Evolutionary conservation across 2,888 invertebrate genomes (phyloP).

Genomic region (Hypomecis atomaria): DNA sequence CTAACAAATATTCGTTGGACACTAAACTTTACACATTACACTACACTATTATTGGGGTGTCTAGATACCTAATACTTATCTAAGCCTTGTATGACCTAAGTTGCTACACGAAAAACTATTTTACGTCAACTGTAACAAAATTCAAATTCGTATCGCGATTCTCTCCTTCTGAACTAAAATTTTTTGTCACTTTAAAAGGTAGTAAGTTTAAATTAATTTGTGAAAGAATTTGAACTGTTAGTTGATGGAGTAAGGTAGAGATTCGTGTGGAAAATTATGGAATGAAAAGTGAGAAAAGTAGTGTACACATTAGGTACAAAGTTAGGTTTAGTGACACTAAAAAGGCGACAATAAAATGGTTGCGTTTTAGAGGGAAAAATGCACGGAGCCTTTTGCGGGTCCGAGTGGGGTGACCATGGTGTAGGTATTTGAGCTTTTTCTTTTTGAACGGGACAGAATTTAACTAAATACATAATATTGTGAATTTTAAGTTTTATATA

Average conservation of each 20-base stretch:
- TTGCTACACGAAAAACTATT: constrained; percentile 4
- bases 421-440: too few relatives aligned
- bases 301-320: constrained; percentile 44
- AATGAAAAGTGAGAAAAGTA: constrained; percentile 19
- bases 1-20: constrained; percentile 17
- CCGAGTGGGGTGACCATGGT: constrained; percentile 37
- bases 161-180: neutral
- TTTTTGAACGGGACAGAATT: too few relatives aligned
- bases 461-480: too few relatives aligned
- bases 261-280: neutral
- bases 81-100: constrained; percentile 10
- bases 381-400: constrained; percentile 44
- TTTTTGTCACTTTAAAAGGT: neutral
- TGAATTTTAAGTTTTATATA: too few relatives aligned
- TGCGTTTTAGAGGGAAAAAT: constrained; percentile 48
- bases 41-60: constrained; percentile 25
- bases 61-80: constrained; percentile 5
- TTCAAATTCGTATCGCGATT: neutral
- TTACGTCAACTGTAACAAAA: neutral
- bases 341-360: constrained; percentile 53
- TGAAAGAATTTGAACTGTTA: neutral
- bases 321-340: constrained; percentile 51
- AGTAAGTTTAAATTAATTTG: neutral
- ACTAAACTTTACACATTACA: constrained; percentile 32
- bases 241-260: constrained; percentile 7